A percentile compares a stretch with the other conserved stretches of the same genome.
Conservation (phyloP, 2,888 invertebrate species). For the Alsophila aescularia region DNA sequence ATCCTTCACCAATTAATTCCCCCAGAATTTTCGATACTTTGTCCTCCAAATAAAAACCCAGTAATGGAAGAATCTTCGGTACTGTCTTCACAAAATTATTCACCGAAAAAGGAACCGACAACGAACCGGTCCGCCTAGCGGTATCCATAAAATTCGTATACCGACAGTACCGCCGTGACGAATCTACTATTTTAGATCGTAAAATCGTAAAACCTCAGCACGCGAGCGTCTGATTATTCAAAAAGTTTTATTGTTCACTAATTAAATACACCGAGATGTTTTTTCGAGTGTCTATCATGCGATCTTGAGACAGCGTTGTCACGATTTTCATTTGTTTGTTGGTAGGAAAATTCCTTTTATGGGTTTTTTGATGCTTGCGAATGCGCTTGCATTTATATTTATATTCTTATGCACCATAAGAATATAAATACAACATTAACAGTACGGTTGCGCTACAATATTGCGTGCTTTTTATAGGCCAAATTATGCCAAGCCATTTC, state of each 20-base stretch:
- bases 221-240: slow-evolving; percentile 53
- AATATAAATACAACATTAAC: too few relatives aligned
- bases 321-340: slow-evolving; percentile 11
- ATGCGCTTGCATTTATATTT: too few relatives aligned
- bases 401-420: too few relatives aligned
- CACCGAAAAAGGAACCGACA: slow-evolving; percentile 24
- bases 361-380: not conserved
- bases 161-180: slow-evolving; percentile 45
- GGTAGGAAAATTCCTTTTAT: not conserved
- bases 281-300: slow-evolving; percentile 33
- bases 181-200: slow-evolving; percentile 59
- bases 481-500: too few relatives aligned
- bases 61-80: not conserved
- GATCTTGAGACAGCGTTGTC: slow-evolving; percentile 25
- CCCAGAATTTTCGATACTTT: too few relatives aligned
- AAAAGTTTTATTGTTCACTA: slow-evolving; percentile 57
- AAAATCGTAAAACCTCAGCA: slow-evolving; percentile 56
- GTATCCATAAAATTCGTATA: slow-evolving; percentile 22
- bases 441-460: too few relatives aligned
- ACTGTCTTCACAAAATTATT: not conserved
- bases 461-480: too few relatives aligned
- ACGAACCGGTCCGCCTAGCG: slow-evolving; percentile 31
- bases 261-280: slow-evolving; percentile 50
- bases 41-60: not conserved
- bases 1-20: too few relatives aligned